Evolutionary conservation across 2,797 vertebrate genomes (phyloP), one percentile per base, ranked within the genome.

Genomic region (Paratrypauchen microcephalus): DNA sequence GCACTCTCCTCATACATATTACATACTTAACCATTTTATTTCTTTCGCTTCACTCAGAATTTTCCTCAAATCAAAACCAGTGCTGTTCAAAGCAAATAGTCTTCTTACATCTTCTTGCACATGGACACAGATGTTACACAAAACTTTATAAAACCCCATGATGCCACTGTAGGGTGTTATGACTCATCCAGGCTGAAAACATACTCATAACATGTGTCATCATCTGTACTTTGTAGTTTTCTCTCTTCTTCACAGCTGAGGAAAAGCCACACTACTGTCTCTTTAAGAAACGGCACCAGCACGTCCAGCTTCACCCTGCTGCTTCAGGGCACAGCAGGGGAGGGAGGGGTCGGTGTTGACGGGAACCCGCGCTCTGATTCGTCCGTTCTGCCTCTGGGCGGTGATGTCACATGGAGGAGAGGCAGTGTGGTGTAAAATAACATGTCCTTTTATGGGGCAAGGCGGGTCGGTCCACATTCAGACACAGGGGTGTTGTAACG

Each of bases 381-480:
- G 94, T 75, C 66, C 58, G 64, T 68, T 54, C 63, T 54, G 55
- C 26, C 80, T 69, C 75, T 81, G 81, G 77, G 76, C 73, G 54
- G 79, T 91, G 85, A 92, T 88, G 84, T 94, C 91, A 93, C 83
- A 64, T 2, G 83, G 86, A 85, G 90, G 91, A 89, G 87, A 85
- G 87, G 89, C 84, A 87, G 81, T 82, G 74, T 86, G 86, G 91
- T 90, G 89, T 93, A 93, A 93, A 94, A 95, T 94, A 94, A 94
- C 93, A 94, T 94, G 75, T 91, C 94, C 93, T 93, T 94, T 85
- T 93, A 93, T 93, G 93, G 93, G 80, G 78, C 66, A 50, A 78
- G 78, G 65, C 59, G 83, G 94, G 89, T 62, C 16, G 77, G 82
- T 85, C 93, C 93, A 94, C 86, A 89, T 66, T 80, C 15, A 1